Evolutionary conservation across 2,797 vertebrate genomes (phyloP).

Genomic region (Lithobates pipiens): DNA sequence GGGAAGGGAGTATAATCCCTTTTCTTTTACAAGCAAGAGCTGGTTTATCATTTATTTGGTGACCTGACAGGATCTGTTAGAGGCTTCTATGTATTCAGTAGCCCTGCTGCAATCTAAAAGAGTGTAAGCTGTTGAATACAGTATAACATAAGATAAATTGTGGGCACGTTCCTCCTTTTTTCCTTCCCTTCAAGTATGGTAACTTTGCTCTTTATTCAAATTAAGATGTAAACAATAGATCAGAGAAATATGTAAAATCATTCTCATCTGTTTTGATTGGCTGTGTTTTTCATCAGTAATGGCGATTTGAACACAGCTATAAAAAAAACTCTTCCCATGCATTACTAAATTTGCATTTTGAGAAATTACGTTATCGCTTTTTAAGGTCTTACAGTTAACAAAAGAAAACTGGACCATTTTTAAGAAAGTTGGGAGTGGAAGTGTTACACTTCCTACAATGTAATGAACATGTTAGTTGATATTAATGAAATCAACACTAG

Average conservation of each 20-base stretch:
- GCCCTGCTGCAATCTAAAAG: too few species aligned
- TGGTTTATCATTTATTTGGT: too few species aligned
- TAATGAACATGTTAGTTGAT: slow-evolving; percentile 26
- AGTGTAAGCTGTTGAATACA: too few species aligned
- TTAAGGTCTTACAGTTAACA: not conserved
- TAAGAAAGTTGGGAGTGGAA: not conserved
- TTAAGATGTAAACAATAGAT: too few species aligned
- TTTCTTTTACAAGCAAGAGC: too few species aligned
- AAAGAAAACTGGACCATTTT: not conserved
- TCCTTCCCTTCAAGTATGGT: too few species aligned
- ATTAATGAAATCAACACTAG: slow-evolving; percentile 26
- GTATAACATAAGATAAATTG: too few species aligned
- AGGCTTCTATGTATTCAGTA: too few species aligned
- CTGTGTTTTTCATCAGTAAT: not conserved
- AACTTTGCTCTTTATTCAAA: too few species aligned
- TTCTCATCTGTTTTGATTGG: not conserved
- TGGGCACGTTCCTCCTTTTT: too few species aligned
- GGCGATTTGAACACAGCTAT: not conserved
- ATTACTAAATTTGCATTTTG: not conserved
- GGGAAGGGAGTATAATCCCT: too few species aligned
- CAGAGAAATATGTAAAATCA: not conserved
- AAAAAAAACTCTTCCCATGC: not conserved
- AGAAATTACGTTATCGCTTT: not conserved
- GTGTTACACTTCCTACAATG: not conserved
- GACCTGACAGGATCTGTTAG: too few species aligned